Evolutionary conservation across 2,888 invertebrate genomes (phyloP), one percentile per base, ranked within the genome.

Genomic region (Bursaphelenchus okinawaensis): DNA sequence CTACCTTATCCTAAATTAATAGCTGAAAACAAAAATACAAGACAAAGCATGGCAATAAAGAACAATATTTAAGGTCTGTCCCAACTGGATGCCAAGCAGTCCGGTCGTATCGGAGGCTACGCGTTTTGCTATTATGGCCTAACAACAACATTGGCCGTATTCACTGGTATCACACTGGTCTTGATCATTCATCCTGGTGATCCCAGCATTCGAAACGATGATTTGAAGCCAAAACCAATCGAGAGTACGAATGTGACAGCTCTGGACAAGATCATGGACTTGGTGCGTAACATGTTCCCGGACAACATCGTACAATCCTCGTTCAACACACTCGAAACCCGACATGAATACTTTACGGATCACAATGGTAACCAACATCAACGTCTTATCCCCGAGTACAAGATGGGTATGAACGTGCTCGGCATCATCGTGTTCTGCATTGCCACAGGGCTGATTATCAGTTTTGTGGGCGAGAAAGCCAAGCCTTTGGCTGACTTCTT

Each of bases 271-370:
- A 20, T 68, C 19, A 26, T 68, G n/a, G 68, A 68, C 26, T 29
- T 67, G 82, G 90, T 92, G 81, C 88, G 92, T 85, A 93, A 93
- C 84, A 89, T 92, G 81, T 89, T 92, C 82, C 91, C 92, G 20
- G 91, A 91, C 83, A 93, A 93, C 85, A 87, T 93, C 74, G 90
- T 92, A 81, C 90, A 91, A 85, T 91, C 92, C 7, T 74, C 81
- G 4, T 78, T 83, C 71, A 76, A 76, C 60, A 77, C 78, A 73
- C 78, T 77, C 54, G 75, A 80, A 52, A 80, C 80, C 8, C 74
- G 73, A 58, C 82, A 81, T 62, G 20, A 66, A 59, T 66, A 20
- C 52, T 24, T 19, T 12, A 22, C n/a, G 9, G 26, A 12, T 24
- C 16, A 12, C 20, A 40, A 50, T 60, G 27, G 54, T 23, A 12